phyloP scores from a whole-genome alignment of 2,888 invertebrate genomes.

The Megamerina dolium region DNA sequence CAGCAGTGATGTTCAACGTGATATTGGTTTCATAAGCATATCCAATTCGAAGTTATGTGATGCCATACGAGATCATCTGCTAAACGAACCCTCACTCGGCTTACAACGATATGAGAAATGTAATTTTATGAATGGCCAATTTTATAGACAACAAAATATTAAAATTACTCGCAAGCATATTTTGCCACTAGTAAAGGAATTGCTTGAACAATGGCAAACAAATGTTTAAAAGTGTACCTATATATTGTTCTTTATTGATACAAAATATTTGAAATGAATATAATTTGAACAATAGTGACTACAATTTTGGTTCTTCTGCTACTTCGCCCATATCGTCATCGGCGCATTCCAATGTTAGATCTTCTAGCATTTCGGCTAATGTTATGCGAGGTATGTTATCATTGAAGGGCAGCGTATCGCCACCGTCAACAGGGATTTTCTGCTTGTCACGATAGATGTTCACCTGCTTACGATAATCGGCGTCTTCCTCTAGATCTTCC shows the following conservation, averaged over 20 bases:
- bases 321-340: conserved; percentile 70
- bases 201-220: conserved; percentile 2
- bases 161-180: conserved; percentile 64
- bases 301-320: not conserved
- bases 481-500: conserved; percentile 96
- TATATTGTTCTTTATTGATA: too few species aligned
- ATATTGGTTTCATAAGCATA: conserved; percentile 54
- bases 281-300: too few species aligned
- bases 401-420: conserved; percentile 57
- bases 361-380: conserved; percentile 90
- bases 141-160: conserved; percentile 57
- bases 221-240: too few species aligned
- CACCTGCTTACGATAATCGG: conserved; percentile 78
- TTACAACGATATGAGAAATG: conserved; percentile 46
- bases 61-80: conserved; percentile 29
- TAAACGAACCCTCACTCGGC: conserved; percentile 28
- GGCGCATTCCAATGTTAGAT: conserved; percentile 59
- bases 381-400: conserved; percentile 69
- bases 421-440: conserved; percentile 54
- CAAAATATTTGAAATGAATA: not conserved
- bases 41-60: conserved; percentile 29
- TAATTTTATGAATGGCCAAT: conserved; percentile 48
- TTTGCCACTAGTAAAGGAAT: conserved; percentile 55
- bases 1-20: conserved; percentile 53
- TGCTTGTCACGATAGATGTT: conserved; percentile 76